phyloP scores from a whole-genome alignment of 1,140 invertebrate species.

The Archivesica marissinica region DNA sequence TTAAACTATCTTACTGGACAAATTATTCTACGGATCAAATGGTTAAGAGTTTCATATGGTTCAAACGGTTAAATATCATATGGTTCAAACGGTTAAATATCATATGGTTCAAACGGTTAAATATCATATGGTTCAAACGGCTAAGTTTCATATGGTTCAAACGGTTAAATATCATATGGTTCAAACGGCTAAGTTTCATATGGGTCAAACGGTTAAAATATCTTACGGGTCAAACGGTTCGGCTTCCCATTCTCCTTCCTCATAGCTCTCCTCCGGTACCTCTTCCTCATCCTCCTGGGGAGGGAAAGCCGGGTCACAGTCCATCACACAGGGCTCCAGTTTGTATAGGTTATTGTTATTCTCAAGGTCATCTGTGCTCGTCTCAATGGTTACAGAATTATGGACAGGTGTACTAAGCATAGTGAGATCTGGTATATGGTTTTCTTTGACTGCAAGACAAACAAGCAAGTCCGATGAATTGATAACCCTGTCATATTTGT shows the following conservation, averaged over 20 bases:
- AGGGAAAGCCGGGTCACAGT: constrained; percentile 54
- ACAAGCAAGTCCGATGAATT: no score
- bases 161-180: no score
- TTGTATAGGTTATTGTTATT: constrained; percentile 72
- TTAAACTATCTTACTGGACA: constrained; percentile 87
- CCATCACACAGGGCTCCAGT: constrained; percentile 44
- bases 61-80: no score
- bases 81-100: no score
- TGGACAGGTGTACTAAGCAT: constrained; percentile 18
- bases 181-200: no score
- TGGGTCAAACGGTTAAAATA: background rate
- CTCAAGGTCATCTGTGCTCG: constrained; percentile 34
- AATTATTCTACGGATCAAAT: constrained; percentile 88
- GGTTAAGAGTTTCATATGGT: no score
- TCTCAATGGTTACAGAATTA: constrained; percentile 27
- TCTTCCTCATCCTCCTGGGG: constrained; percentile 72
- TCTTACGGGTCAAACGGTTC: constrained; percentile 90
- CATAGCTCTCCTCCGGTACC: constrained; percentile 76
- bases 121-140: no score
- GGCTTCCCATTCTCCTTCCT: constrained; percentile 87
- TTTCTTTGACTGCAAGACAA: constrained; percentile 76
- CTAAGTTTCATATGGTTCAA: no score
- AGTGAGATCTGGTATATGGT: constrained; percentile 72
- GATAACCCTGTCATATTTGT: no score
- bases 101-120: no score